Conservation (phyloP, 2,113 vertebrate species). For the Leucopsar rothschildi region DNA sequence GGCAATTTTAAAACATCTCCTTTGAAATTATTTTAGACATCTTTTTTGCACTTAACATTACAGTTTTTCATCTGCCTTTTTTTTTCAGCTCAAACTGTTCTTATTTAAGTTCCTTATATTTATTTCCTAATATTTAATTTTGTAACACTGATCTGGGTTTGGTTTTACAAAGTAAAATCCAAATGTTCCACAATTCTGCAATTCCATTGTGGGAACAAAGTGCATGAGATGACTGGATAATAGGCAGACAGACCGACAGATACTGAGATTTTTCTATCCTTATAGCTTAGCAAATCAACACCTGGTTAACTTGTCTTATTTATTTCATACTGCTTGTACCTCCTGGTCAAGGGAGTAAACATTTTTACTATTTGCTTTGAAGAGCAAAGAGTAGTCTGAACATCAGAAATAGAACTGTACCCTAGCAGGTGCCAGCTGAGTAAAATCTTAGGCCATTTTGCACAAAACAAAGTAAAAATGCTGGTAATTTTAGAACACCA, state of each 20-base stretch:
- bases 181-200: background rate
- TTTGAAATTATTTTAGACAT: conserved; percentile 40
- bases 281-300: background rate
- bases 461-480: background rate
- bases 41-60: background rate
- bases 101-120: background rate
- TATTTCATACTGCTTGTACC: background rate
- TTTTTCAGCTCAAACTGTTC: background rate
- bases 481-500: background rate
- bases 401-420: background rate
- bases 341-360: background rate
- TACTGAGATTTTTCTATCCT: background rate
- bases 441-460: background rate
- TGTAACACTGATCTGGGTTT: background rate
- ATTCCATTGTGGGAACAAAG: background rate
- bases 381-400: background rate
- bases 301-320: background rate
- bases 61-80: background rate
- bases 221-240: background rate
- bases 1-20: conserved; percentile 15
- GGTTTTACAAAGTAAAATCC: background rate
- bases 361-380: background rate
- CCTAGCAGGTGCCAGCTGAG: background rate
- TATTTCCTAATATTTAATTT: background rate
- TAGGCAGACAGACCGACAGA: background rate